Evolutionary conservation across 37 sponge, comb jelly and placozoan species (phyloP), one percentile per base, ranked within the genome.

Genomic region (Halichondria panicea): DNA sequence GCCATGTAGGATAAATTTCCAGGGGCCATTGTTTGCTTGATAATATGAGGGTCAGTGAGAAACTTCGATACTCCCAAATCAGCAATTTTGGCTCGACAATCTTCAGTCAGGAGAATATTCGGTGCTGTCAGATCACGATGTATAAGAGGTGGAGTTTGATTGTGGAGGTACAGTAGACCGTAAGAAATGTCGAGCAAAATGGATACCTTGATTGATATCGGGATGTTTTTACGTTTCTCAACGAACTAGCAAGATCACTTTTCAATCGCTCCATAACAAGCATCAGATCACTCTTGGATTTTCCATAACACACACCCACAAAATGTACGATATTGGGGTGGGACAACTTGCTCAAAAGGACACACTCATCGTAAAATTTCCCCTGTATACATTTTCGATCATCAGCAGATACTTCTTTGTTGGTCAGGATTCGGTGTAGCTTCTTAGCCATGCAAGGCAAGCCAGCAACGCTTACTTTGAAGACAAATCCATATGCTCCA

Each of bases 311-410:
- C 19, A 77, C 66, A 9, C 77, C 77, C 5, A 77, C 54, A 9
- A 65, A 77, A 0, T 77, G 77, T 8, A 77, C 77, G n/a, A 77
- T 45, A 40, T 77, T 63, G 6, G 77, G 77, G 37, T 77, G 77
- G 33, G 38, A 42, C 9, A 77, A 38, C 37, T 32, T 1, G 40
- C 77, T 65, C 19, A 77, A 54, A 39, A 68, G 22, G 11, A 19
- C 28, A 56, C 69, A 79, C 38, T 79, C 79, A 13, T 55, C 60
- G n/a, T 9, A 11, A 55, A 79, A 79, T n/a, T 32, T 56, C 5
- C 25, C 19, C 32, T 4, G 74, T 22, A 66, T 39, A 25, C 27
- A 4, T 25, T 46, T 31, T 11, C 55, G 32, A 4, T 77, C 55
- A 9, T 33, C 41, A 8, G 24, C 28, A 44, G 55, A 11, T 0